Evolutionary conservation across 2,888 invertebrate genomes (phyloP).

Genomic region (Brenthis hecate): DNA sequence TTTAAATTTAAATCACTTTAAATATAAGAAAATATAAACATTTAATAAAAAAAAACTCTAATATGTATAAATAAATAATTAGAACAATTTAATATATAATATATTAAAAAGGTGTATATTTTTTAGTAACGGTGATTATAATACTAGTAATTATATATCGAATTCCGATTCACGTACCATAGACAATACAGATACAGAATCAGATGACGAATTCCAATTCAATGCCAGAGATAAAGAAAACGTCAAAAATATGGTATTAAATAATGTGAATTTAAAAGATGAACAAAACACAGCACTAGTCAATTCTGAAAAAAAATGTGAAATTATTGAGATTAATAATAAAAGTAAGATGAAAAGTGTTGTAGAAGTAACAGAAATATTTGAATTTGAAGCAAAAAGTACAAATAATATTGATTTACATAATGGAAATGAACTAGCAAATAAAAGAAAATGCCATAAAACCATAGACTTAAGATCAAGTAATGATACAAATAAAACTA

Average conservation of each 20-base stretch:
- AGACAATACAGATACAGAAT: background rate
- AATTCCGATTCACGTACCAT: background rate
- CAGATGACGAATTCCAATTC: background rate
- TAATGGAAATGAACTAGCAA: background rate
- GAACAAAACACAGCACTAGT: background rate
- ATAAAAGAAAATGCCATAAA: background rate
- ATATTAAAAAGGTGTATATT: background rate
- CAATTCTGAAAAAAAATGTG: background rate
- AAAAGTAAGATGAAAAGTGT: background rate
- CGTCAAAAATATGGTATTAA: background rate
- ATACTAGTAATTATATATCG: background rate
- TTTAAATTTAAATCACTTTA: too few relatives aligned
- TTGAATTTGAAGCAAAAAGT: background rate
- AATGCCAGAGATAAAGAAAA: background rate
- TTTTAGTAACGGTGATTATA: background rate
- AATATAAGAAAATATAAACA: too few relatives aligned
- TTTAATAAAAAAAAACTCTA: too few relatives aligned
- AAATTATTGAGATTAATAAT: background rate
- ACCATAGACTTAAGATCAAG: background rate
- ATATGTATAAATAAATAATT: too few relatives aligned
- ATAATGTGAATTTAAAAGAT: background rate
- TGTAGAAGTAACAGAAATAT: background rate
- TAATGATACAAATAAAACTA: background rate
- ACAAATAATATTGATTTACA: background rate
- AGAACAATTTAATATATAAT: too few relatives aligned